Base-by-base conservation (phyloP, 2,888 invertebrate genomes). In the Agrenia bidenticulata region DNA sequence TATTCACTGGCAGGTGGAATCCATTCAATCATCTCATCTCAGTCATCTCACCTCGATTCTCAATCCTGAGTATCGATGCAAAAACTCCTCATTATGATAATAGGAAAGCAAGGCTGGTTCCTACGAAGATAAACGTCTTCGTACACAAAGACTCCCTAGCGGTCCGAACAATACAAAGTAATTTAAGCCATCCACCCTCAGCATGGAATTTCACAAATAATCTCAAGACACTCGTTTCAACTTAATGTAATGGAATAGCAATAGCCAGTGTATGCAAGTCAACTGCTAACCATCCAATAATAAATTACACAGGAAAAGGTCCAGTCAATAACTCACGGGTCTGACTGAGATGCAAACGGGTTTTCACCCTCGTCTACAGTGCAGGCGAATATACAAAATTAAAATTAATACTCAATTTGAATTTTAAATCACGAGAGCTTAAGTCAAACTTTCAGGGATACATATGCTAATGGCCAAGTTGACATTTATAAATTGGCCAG, bases 401-500 rank as follows among this genome's bases (percentile, higher is more conserved):
- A 45, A 23, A 51, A 21, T 9, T 23, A 7, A 19, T 51, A 13
- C 51, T 17, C 51, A 13, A 51, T 24, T 51, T 51, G 23, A 51
- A 51, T 51, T 51, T 45, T 51, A 51, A 51, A 51, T 51, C 51
- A 51, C 24, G n/a, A 45, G 19, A 4, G 45, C 23, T 51, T 23
- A 51, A 24, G 51, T 23, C 21, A 45, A 45, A 19, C 45, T 45
- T 15, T 45, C 15, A 51, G 11, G 51, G 13, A 17, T 23, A 51
- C 2, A 23, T 51, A 51, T 51, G 51, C 51, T 55, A 55, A 55
- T 55, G 32, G 17, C 23, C 55, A 27, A 27, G 55, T 27, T 55
- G 55, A 55, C 55, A 55, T 55, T 55, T 32, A 55, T 55, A 55
- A 55, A 55, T 55, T 55, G 55, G 32, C 32, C 32, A 27, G 32